Evolutionary conservation across 1,140 invertebrate species (phyloP).

Genomic region (Ylistrum balloti): DNA sequence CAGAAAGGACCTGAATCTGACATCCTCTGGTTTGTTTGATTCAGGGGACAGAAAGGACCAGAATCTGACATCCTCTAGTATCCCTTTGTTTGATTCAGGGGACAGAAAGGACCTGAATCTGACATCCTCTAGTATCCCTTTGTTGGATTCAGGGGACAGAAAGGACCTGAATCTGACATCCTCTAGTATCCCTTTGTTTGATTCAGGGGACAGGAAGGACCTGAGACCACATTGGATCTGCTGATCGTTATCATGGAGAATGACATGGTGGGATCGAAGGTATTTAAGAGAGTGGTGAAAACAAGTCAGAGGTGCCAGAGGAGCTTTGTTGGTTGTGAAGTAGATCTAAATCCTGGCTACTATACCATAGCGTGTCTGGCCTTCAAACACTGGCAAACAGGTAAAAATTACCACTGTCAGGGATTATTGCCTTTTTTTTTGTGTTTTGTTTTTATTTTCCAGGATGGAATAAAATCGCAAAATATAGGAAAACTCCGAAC

Average conservation of each 20-base stretch:
- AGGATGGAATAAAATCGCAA: too few species aligned
- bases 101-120: too few species aligned
- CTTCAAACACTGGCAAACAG: constrained; percentile 41
- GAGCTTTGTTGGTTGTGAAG: constrained; percentile 35
- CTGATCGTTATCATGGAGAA: background rate
- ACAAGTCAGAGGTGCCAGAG: background rate
- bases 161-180: too few species aligned
- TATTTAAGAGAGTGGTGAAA: constrained; percentile 22
- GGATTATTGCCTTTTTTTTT: background rate
- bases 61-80: too few species aligned
- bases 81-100: too few species aligned
- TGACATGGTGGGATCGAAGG: background rate
- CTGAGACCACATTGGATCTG: background rate
- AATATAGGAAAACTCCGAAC: too few species aligned
- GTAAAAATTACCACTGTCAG: background rate
- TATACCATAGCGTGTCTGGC: constrained; percentile 30
- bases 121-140: too few species aligned
- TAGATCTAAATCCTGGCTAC: background rate
- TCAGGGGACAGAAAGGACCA: too few species aligned
- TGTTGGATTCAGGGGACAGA: too few species aligned
- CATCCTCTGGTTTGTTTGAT: too few species aligned
- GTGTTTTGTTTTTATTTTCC: too few species aligned
- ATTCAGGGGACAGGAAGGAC: background rate
- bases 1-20: too few species aligned
- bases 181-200: background rate